Evolutionary conservation across 2,797 vertebrate genomes (phyloP).

Genomic region (Bothrops alternatus): DNA sequence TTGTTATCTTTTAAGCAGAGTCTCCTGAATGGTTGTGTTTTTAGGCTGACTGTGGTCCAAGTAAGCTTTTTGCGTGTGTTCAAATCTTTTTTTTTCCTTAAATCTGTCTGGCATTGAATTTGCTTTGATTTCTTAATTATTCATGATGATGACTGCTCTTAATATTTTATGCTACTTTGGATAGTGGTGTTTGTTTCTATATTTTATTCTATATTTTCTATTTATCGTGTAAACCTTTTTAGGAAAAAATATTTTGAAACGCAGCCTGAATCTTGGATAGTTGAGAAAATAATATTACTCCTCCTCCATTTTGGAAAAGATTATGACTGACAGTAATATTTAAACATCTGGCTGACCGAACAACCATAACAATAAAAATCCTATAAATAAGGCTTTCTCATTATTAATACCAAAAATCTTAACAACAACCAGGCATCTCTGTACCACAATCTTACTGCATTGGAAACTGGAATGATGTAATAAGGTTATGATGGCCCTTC

Average conservation of each 20-base stretch:
- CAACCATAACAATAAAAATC: neutral
- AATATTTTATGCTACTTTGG: neutral
- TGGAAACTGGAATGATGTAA: constrained; percentile 29
- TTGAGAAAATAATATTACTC: neutral
- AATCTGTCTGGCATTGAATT: neutral
- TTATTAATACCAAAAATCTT: constrained; percentile 50
- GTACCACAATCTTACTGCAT: neutral
- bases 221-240: neutral
- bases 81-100: neutral
- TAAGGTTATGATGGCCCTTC: constrained; percentile 12
- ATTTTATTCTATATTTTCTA: neutral
- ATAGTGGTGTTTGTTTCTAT: no score
- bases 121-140: neutral
- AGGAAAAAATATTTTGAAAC: neutral
- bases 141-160: neutral
- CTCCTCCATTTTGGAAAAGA: neutral
- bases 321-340: neutral
- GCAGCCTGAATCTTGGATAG: neutral
- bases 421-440: constrained; percentile 28
- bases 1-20: neutral
- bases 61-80: neutral
- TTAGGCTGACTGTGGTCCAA: neutral
- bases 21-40: neutral
- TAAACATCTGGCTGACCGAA: neutral
- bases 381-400: constrained; percentile 24